A percentile compares a stretch with the other conserved stretches of the same genome.
phyloP scores from a whole-genome alignment of 2,797 vertebrate genomes.

The Molossus molossus region DNA sequence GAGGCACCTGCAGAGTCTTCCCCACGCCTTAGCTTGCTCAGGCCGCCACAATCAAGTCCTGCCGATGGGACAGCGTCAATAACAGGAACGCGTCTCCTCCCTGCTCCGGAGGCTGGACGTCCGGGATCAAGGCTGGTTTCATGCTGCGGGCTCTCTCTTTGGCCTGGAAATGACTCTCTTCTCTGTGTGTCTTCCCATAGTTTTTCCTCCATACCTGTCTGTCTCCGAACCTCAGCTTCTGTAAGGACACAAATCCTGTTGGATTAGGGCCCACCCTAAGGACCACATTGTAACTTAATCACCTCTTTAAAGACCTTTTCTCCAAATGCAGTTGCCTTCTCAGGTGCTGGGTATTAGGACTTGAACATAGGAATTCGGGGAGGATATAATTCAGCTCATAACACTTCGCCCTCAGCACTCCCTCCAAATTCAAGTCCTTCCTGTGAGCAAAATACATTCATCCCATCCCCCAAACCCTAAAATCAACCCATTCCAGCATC shows the following conservation, averaged over 20 bases:
- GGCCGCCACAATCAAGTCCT: not conserved
- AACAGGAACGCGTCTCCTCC: not conserved
- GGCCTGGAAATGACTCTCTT: fast-evolving
- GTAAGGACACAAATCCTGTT: no score
- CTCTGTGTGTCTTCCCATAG: not conserved
- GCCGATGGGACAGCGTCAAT: fast-evolving
- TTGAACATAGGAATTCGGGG: fast-evolving
- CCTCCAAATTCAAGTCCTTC: not conserved
- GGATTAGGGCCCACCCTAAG: not conserved
- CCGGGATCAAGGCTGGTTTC: no score
- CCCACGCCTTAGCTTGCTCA: fast-evolving
- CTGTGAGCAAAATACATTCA: not conserved
- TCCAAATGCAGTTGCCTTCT: not conserved
- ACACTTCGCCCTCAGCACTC: no score
- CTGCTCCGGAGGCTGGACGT: not conserved
- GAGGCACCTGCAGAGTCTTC: no score
- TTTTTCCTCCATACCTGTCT: no score
- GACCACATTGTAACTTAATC: not conserved
- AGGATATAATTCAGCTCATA: not conserved
- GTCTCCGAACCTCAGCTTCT: not conserved
- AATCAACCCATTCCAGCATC: not conserved
- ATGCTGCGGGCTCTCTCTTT: fast-evolving
- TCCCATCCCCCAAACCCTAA: no score
- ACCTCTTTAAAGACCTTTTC: not conserved
- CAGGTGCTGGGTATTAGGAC: not conserved